phyloP scores from a whole-genome alignment of 2,113 vertebrate species.

The Puma concolor region DNA sequence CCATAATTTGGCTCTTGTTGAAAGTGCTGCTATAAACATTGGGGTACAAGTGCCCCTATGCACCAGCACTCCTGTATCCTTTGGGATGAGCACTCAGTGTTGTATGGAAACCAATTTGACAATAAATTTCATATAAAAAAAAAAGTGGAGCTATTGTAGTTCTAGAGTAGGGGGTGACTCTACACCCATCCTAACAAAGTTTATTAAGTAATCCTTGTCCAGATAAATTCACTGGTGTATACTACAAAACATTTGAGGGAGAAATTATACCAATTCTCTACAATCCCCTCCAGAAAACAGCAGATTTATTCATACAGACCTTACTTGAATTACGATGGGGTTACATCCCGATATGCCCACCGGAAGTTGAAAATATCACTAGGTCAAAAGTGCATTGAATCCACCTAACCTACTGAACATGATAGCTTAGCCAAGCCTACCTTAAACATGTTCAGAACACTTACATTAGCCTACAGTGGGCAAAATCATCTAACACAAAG shows the following conservation, averaged over 20 bases:
- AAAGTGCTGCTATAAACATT: too few species aligned
- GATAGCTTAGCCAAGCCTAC: not conserved
- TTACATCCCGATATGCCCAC: not conserved
- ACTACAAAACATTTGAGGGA: slow-evolving; percentile 15
- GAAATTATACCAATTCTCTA: not conserved
- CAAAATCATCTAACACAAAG: not conserved
- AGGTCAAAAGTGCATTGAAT: not conserved
- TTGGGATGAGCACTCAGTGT: too few species aligned
- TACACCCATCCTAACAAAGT: not conserved
- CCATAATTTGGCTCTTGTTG: too few species aligned
- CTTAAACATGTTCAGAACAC: not conserved
- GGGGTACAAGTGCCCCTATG: too few species aligned
- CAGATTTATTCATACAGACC: not conserved
- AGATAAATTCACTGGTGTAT: not conserved
- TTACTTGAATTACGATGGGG: not conserved
- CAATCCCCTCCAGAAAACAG: not conserved
- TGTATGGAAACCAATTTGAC: too few species aligned
- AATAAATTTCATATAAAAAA: too few species aligned
- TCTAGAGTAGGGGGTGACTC: not conserved
- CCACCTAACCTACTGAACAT: not conserved
- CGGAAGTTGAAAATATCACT: not conserved
- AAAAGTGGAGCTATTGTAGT: not conserved
- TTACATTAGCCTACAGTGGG: not conserved
- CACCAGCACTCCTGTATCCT: too few species aligned
- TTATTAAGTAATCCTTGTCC: not conserved